A percentile compares a stretch with the other conserved stretches of the same genome.
phyloP scores from a whole-genome alignment of 2,888 invertebrate species.

The Melangyna quadrimaculata region DNA sequence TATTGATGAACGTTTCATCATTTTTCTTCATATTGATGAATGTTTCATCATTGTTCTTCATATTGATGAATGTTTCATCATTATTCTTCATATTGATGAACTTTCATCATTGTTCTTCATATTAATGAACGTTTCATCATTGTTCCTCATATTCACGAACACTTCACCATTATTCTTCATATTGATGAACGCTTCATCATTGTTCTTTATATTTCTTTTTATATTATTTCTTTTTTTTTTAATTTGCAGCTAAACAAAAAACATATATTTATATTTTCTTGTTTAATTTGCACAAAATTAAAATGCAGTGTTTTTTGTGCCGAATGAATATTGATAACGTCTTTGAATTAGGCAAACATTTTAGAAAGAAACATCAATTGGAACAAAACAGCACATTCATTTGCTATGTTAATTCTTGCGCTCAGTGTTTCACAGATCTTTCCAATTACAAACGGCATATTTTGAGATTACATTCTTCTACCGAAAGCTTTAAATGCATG shows the following conservation, averaged over 20 bases:
- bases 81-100: constrained; percentile 4
- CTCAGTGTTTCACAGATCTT: constrained; percentile 34
- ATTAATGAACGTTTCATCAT: too few relatives aligned
- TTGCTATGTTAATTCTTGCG: constrained; percentile 29
- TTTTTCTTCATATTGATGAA: too few relatives aligned
- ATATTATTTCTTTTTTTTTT: neutral
- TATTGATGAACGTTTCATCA: too few relatives aligned
- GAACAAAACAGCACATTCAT: constrained; percentile 29
- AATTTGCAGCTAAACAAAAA: neutral
- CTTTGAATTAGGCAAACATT: constrained; percentile 30
- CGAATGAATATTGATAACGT: constrained; percentile 20
- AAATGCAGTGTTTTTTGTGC: constrained; percentile 17
- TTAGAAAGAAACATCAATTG: constrained; percentile 27
- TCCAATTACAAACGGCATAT: constrained; percentile 36
- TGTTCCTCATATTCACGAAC: too few relatives aligned
- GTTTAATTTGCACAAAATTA: neutral
- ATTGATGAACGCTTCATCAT: too few relatives aligned
- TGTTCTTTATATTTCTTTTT: neutral
- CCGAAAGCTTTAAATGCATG: constrained; percentile 8
- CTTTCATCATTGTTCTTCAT: neutral
- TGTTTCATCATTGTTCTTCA: too few relatives aligned
- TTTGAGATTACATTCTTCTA: constrained; percentile 24
- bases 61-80: neutral
- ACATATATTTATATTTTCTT: neutral
- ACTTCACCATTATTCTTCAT: too few relatives aligned